Conservation (phyloP, 2,888 invertebrate genomes). For the Trimorus sp. region DNA sequence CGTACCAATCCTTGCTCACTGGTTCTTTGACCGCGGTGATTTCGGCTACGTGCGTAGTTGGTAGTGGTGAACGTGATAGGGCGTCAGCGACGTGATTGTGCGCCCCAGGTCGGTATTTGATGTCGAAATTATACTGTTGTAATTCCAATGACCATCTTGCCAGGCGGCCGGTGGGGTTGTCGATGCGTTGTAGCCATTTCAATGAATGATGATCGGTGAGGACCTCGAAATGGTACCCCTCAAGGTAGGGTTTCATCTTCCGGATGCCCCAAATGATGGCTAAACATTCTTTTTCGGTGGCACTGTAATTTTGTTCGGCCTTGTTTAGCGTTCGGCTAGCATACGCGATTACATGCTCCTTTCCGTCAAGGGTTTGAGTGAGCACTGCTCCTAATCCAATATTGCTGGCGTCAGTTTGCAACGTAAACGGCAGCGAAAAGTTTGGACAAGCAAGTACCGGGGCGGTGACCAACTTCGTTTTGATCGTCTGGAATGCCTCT, state of each 20-base stretch:
- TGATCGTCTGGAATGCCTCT: constrained; percentile 2
- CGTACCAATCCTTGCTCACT: too few species aligned
- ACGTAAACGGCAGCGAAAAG: neutral
- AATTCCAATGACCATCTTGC: too few species aligned
- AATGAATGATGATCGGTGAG: too few species aligned
- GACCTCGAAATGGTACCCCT: neutral
- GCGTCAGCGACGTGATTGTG: constrained; percentile 55
- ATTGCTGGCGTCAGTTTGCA: neutral
- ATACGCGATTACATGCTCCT: constrained; percentile 67
- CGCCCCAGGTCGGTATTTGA: constrained; percentile 39
- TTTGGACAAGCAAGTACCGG: neutral
- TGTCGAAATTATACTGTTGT: too few species aligned
- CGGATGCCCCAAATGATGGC: too few species aligned
- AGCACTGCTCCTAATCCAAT: constrained; percentile 63
- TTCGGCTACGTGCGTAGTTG: neutral
- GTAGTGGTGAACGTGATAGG: constrained; percentile 33
- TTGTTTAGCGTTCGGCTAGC: constrained; percentile 61
- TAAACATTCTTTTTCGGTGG: constrained; percentile 49
- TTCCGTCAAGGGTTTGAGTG: constrained; percentile 58
- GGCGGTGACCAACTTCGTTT: neutral
- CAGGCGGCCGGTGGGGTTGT: neutral
- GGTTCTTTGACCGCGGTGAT: neutral
- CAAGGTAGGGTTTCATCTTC: too few species aligned
- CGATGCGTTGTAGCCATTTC: too few species aligned
- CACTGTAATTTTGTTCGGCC: constrained; percentile 16